Conservation (phyloP, 2,888 invertebrate genomes). For the Poecilus cupreus region DNA sequence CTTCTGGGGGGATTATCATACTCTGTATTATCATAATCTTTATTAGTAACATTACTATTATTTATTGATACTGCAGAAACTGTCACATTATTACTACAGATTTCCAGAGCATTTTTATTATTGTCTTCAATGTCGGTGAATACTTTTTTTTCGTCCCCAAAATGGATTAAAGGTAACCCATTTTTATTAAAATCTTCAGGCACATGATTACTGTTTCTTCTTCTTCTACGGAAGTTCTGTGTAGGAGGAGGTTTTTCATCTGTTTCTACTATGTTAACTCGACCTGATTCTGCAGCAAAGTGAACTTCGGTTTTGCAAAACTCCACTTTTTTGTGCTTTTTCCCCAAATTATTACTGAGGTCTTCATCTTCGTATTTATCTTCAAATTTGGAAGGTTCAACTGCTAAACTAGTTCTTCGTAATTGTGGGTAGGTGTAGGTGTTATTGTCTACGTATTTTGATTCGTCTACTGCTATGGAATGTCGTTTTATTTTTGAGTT, state of each 20-base stretch:
- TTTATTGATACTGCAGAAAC: constrained; percentile 58
- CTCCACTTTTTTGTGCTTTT: constrained; percentile 84
- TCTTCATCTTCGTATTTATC: constrained; percentile 65
- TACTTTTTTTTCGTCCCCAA: constrained; percentile 77
- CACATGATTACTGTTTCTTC: constrained; percentile 72
- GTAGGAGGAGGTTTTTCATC: constrained; percentile 91
- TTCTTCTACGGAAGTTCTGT: constrained; percentile 84
- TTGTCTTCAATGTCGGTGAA: constrained; percentile 66
- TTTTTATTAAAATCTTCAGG: constrained; percentile 70
- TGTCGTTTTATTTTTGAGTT: constrained; percentile 72
- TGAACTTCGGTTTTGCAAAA: constrained; percentile 93
- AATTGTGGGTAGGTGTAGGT: constrained; percentile 51
- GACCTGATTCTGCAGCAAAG: constrained; percentile 89
- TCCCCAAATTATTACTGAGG: constrained; percentile 70
- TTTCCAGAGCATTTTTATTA: background rate
- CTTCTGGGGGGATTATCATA: constrained; percentile 78
- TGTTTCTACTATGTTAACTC: constrained; percentile 90
- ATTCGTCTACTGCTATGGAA: constrained; percentile 77
- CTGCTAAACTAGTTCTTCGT: constrained; percentile 67
- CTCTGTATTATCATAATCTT: constrained; percentile 58
- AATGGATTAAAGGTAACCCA: constrained; percentile 78
- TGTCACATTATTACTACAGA: constrained; percentile 17
- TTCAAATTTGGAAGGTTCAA: constrained; percentile 55
- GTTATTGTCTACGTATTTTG: constrained; percentile 72
- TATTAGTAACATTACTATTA: background rate